Percentiles rank a stretch among this genome's conserved stretches.
phyloP scores from a whole-genome alignment of 2,888 invertebrate species.

The Apamea monoglypha region DNA sequence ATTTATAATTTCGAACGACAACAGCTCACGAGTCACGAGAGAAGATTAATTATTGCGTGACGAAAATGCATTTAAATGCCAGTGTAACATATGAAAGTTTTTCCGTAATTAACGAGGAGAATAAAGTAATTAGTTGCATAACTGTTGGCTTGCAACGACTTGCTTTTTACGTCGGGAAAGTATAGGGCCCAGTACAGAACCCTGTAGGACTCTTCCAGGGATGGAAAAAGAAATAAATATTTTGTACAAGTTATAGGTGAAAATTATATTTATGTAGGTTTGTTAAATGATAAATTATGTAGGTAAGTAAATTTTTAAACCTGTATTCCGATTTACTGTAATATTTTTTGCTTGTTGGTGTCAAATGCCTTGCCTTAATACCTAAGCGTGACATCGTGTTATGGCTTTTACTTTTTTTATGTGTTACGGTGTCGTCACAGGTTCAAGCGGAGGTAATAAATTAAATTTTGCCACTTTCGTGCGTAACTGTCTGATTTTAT shows the following conservation, averaged over 20 bases:
- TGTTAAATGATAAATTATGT: too few species aligned
- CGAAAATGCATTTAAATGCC: conserved; percentile 20
- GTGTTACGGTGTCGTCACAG: conserved; percentile 6
- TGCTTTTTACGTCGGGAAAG: not conserved
- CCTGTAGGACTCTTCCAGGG: conserved; percentile 4
- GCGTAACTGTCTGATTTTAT: conserved; percentile 4
- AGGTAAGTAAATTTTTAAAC: not conserved
- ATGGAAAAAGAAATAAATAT: not conserved
- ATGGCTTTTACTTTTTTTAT: conserved; percentile 17
- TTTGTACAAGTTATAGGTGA: not conserved
- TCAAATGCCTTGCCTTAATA: conserved; percentile 11
- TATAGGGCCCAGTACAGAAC: not conserved
- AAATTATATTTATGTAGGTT: not conserved
- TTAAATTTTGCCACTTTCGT: not conserved
- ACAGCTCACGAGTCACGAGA: conserved; percentile 14
- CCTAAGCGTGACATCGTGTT: conserved; percentile 1
- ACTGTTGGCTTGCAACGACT: not conserved
- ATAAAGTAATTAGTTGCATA: not conserved
- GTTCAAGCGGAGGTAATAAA: conserved; percentile 6
- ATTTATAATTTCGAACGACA: conserved; percentile 1
- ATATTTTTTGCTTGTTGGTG: not conserved
- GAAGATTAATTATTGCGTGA: conserved; percentile 40
- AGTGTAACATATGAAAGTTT: conserved; percentile 34
- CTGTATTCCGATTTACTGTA: not conserved
- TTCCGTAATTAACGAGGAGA: conserved; percentile 2